Evolutionary conservation across 2,888 invertebrate species (phyloP), one percentile per base, ranked within the genome.

Genomic region (Melanostoma mellinum): DNA sequence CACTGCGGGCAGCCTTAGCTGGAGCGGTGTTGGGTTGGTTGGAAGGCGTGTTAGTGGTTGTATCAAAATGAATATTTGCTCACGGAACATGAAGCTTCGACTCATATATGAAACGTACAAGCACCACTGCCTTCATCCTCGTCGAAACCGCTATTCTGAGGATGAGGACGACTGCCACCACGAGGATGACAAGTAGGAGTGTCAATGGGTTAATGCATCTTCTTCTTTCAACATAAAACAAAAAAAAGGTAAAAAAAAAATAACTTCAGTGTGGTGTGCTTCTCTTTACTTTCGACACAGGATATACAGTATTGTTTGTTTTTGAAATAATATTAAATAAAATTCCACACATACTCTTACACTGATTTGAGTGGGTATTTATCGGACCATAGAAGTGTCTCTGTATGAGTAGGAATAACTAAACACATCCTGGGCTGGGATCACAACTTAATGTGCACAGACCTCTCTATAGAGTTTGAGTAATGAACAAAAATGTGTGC

Each of bases 151-250:
- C 50, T 48, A 33, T 53, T 73, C 9, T 38, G 42, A 65, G 78
- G 42, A 63, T 40, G 61, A 67, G 30, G 8, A 42, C 48, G 67
- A 61, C 72, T 46, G 63, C 61, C 38, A 68, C 38, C 8, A 50
- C 36, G 60, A 48, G 42, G 71, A 84, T 71, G 84, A 79, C 84
- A 61, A 79, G 84, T 69, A 65, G 84, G 84, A 84, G 84, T 84
- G 79, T 79, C 84, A 84, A 84, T 84, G 79, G 84, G 84, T 79
- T 84, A 84, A 84, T 84, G 84, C 84, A 84, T 84, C 84, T 84
- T 75, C 78, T 60, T 78, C 68, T 35, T 53, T 38, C 38, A 53
- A 35, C 36, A 46, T 9, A 53, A 32, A 33, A 10, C 36, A 52
- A 56, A 65, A 65, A 48, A 48, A 46, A 58, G 48, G 68, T 38